phyloP scores from a whole-genome alignment of 37 sponge, comb jelly and placozoan genomes.

The Haliclona indistincta region DNA sequence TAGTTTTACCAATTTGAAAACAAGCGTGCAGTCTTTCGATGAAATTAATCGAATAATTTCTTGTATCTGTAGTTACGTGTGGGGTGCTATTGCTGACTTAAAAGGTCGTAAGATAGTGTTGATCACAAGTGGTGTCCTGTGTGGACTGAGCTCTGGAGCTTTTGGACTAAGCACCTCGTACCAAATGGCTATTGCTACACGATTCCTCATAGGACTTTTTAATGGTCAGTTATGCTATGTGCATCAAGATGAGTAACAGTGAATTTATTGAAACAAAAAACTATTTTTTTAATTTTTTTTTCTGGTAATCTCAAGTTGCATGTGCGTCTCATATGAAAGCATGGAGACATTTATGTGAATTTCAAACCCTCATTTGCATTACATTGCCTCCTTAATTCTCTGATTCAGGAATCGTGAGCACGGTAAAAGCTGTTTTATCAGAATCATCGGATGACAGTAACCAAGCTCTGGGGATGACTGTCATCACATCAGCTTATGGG shows the following conservation, averaged over 20 bases:
- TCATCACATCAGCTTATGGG: constrained; percentile 47
- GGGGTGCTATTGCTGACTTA: constrained; percentile 79
- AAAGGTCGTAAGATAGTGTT: constrained; percentile 69
- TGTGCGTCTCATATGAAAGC: too few species aligned
- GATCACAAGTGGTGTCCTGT: constrained; percentile 35
- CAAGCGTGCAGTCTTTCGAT: too few species aligned
- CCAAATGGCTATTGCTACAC: constrained; percentile 58
- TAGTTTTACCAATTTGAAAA: too few species aligned
- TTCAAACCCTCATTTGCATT: background rate
- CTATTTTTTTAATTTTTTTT: too few species aligned
- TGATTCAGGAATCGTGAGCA: constrained; percentile 49
- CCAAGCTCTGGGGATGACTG: constrained; percentile 65
- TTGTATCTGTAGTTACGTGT: constrained; percentile 71
- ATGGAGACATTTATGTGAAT: too few species aligned
- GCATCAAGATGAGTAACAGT: too few species aligned
- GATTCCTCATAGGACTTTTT: constrained; percentile 71
- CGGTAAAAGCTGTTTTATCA: constrained; percentile 76
- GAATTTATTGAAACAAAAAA: too few species aligned
- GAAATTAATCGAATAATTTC: too few species aligned
- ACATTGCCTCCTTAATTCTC: too few species aligned
- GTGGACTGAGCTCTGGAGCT: constrained; percentile 23
- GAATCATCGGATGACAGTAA: constrained; percentile 59
- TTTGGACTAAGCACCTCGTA: constrained; percentile 80
- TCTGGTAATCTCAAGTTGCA: too few species aligned
- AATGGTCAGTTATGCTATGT: too few species aligned